A percentile compares a stretch with the other conserved stretches of the same genome.
Evolutionary conservation across 2,888 invertebrate species (phyloP).

Genomic region (Poecilobothrus nobilitatus): DNA sequence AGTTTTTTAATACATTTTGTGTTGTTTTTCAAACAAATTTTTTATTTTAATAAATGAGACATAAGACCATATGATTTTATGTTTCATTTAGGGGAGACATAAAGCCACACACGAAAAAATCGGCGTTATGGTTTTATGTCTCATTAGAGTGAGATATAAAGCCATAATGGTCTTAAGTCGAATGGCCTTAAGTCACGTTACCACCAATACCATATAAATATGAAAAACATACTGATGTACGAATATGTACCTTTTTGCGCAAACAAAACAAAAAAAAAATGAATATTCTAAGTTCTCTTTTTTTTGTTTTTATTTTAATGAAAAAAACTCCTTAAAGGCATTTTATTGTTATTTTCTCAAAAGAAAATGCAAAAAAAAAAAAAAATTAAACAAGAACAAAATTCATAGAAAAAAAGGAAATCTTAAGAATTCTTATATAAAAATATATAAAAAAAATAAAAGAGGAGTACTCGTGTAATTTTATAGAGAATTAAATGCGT

Average conservation of each 20-base stretch:
- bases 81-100: no score
- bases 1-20: no score
- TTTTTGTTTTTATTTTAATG: not conserved
- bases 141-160: no score
- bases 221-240: not conserved
- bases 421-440: not conserved
- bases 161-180: no score
- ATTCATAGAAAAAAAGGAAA: not conserved
- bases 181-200: no score
- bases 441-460: not conserved
- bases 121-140: no score
- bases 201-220: not conserved
- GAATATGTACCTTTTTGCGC: not conserved
- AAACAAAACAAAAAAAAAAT: not conserved
- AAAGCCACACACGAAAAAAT: no score
- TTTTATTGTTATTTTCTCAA: not conserved
- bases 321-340: slow-evolving; percentile 3
- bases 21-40: no score
- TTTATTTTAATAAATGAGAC: no score
- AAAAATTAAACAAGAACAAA: not conserved
- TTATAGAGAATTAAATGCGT: no score
- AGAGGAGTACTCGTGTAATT: not conserved
- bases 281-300: not conserved
- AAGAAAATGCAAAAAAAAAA: not conserved
- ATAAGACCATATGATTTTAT: no score